These are phyloP conservation scores for Porphyrio hochstetteri DNA, from an alignment of 2,113 vertebrate genomes.

Conservation along the genomic window DNA sequence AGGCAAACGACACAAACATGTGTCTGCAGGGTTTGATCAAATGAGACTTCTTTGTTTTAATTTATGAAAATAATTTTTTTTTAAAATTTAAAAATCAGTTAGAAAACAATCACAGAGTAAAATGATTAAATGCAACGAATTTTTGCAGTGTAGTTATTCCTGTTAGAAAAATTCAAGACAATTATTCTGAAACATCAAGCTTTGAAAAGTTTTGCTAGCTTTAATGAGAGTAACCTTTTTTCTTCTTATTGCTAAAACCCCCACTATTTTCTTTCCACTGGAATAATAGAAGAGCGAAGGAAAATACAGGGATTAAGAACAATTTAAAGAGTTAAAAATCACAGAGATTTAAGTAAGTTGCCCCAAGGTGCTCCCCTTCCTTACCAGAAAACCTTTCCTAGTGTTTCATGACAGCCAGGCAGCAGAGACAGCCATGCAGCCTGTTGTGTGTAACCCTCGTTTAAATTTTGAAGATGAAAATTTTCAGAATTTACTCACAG, in stretches of 20 bases:
- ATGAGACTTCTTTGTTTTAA: not conserved
- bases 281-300: not conserved
- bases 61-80: too few species aligned
- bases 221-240: not conserved
- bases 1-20: not conserved
- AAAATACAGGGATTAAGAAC: not conserved
- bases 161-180: not conserved
- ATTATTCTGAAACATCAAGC: not conserved
- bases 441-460: not conserved
- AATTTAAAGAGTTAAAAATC: not conserved
- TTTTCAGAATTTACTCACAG: not conserved
- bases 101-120: not conserved
- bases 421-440: not conserved
- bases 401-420: not conserved
- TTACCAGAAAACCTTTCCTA: not conserved
- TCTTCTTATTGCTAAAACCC: not conserved
- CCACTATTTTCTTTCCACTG: not conserved
- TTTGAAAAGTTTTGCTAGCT: not conserved
- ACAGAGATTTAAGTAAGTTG: not conserved
- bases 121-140: not conserved
- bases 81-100: not conserved
- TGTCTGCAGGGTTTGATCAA: not conserved
- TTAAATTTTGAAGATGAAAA: constrained; percentile 28
- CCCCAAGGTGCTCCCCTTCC: not conserved
- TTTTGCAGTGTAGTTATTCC: not conserved